Conservation (phyloP, 2,113 vertebrate genomes). For the Pandion haliaetus region DNA sequence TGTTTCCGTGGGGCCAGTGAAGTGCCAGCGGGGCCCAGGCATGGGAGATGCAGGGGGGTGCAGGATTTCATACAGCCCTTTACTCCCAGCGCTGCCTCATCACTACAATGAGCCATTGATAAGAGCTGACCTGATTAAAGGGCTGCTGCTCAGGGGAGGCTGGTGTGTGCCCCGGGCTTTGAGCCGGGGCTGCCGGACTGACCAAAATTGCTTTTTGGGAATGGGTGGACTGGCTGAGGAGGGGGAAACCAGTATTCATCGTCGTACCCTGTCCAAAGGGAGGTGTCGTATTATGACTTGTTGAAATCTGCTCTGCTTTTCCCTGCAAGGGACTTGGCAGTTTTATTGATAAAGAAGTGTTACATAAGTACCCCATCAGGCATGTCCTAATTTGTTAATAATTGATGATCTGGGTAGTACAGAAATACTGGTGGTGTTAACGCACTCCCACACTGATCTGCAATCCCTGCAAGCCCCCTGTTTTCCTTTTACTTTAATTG, state of each 20-base stretch:
- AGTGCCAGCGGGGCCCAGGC: background rate
- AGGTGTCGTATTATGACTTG: background rate
- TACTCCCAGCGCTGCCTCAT: rapidly evolving
- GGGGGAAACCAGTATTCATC: background rate
- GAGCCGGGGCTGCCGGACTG: rapidly evolving
- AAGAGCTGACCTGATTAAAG: slow-evolving; percentile 2
- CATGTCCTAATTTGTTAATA: slow-evolving; percentile 45
- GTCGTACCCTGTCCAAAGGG: background rate
- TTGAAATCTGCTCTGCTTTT: background rate
- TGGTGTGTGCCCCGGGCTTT: background rate
- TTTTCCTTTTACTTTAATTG: background rate
- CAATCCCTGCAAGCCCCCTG: background rate
- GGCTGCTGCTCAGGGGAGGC: background rate
- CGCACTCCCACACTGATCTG: background rate
- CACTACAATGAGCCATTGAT: background rate
- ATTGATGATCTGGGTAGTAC: slow-evolving; percentile 23
- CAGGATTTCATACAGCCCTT: background rate
- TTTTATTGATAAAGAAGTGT: slow-evolving; percentile 25
- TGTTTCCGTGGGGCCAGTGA: background rate
- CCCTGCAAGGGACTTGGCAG: background rate
- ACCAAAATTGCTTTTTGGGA: background rate
- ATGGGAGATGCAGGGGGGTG: background rate
- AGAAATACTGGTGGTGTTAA: background rate
- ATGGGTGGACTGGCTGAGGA: background rate
- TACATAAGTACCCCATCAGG: slow-evolving; percentile 18